phyloP scores from a whole-genome alignment of 2,888 invertebrate species.

The Tryphoninae sp. region DNA sequence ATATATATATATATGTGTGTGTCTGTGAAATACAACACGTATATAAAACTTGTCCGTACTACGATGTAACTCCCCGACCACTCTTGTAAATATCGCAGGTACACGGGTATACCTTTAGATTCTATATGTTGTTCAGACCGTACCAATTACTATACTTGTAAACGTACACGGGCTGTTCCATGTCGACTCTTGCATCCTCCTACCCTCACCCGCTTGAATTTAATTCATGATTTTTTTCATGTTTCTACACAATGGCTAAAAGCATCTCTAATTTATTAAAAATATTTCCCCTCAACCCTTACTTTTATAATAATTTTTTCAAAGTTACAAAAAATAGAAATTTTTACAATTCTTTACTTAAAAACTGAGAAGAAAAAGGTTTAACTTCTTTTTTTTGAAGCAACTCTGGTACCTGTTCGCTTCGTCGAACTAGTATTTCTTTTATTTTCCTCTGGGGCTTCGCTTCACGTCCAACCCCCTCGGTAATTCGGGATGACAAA shows the following conservation, averaged over 20 bases:
- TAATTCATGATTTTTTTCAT: no score
- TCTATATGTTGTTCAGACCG: conserved; percentile 48
- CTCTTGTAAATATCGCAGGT: conserved; percentile 65
- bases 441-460: conserved; percentile 4
- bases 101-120: conserved; percentile 52
- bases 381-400: no score
- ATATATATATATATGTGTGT: background rate
- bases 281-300: no score
- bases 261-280: no score
- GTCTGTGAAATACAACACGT: conserved; percentile 44
- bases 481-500: conserved; percentile 62
- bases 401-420: background rate
- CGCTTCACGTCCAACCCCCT: conserved; percentile 30
- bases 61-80: conserved; percentile 43
- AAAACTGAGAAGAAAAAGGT: no score
- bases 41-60: conserved; percentile 61
- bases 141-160: conserved; percentile 53
- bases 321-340: no score
- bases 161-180: no score
- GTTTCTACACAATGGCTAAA: no score
- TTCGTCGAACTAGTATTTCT: background rate
- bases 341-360: no score
- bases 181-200: no score
- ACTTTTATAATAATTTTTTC: no score
- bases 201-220: no score